Conservation (phyloP, 2,888 invertebrate species). For the Ellobium chinense region DNA sequence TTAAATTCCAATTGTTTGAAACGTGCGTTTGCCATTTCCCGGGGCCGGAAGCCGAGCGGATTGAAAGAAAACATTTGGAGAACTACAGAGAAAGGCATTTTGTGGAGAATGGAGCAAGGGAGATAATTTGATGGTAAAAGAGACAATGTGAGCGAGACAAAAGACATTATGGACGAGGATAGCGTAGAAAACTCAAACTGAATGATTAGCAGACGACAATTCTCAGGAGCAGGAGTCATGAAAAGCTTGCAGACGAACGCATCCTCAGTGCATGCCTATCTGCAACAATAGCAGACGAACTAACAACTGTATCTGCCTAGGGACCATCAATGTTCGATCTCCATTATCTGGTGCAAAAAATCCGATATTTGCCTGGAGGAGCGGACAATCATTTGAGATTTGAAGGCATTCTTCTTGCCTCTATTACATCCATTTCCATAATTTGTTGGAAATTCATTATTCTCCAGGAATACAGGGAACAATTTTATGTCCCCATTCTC, state of each 20-base stretch:
- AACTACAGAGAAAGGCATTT: slow-evolving; percentile 22
- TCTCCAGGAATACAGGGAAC: slow-evolving; percentile 5
- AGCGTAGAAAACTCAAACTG: not conserved
- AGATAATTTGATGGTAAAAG: slow-evolving; percentile 42
- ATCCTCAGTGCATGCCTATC: slow-evolving; percentile 31
- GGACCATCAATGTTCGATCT: slow-evolving; percentile 1
- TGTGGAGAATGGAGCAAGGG: slow-evolving; percentile 24
- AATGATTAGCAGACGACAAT: slow-evolving; percentile 12
- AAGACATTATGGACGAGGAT: slow-evolving; percentile 30
- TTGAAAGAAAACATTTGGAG: slow-evolving; percentile 45
- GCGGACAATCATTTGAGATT: not conserved
- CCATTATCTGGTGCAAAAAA: not conserved
- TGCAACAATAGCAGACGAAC: slow-evolving; percentile 29
- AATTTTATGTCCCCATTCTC: not conserved
- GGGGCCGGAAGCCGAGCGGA: slow-evolving; percentile 32
- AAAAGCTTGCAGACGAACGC: slow-evolving; percentile 25
- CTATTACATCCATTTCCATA: not conserved
- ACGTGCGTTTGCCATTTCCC: slow-evolving; percentile 40
- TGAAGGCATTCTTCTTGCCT: not conserved
- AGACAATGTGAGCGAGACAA: slow-evolving; percentile 37
- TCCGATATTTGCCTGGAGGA: not conserved
- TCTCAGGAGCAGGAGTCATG: slow-evolving; percentile 24
- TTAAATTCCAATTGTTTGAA: slow-evolving; percentile 43
- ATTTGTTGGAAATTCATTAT: slow-evolving; percentile 1
- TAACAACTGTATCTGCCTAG: slow-evolving; percentile 1